Evolutionary conservation across 2,797 vertebrate species (phyloP), one percentile per base, ranked within the genome.

Genomic region (Acrossocheilus fasciatus): DNA sequence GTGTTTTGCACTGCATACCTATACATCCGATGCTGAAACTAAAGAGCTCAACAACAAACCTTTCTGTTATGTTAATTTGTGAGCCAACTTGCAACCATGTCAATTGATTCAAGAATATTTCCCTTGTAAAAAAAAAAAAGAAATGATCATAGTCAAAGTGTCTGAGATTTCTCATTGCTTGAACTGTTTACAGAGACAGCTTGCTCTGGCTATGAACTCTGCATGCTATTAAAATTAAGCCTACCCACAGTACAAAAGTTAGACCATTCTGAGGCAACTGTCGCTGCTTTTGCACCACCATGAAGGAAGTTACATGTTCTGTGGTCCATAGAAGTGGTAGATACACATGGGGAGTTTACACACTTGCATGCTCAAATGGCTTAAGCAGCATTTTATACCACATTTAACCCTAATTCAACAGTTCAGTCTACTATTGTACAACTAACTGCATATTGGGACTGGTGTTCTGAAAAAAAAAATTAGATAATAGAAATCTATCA

Each of bases 371-470:
- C 43, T 75, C 77, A 64, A 73, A 66, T 15, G 18, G 52, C 70
- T 82, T 82, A 72, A 73, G 72, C 39, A 69, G 39, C 66, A 87
- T 69, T 84, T 83, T 80, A 86, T 5, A 43, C 74, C 57, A 81
- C 75, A 88, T 86, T 86, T 83, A 85, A 83, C 68, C 52, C 26
- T 66, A 83, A 88, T 86, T 85, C 23, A 73, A 70, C 70, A 7
- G 14, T 84, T 41, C 3, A 59, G 39, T 79, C 15, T 50, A 50
- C 41, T 54, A 36, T 79, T 66, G 62, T 36, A 43, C 18, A 11
- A 66, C 43, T 39, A 30, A 45, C 41, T 81, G 57, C 72, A 47
- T 69, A 45, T 79, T 43, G 6, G 26, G 23, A 43, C 10, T 52
- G 4, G 18, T 23, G 43, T 50, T 75, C 30, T 50, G 10, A 52